Evolutionary conservation across 2,113 vertebrate genomes (phyloP), one percentile per base, ranked within the genome.

Genomic region (Emydura subglobosa): DNA sequence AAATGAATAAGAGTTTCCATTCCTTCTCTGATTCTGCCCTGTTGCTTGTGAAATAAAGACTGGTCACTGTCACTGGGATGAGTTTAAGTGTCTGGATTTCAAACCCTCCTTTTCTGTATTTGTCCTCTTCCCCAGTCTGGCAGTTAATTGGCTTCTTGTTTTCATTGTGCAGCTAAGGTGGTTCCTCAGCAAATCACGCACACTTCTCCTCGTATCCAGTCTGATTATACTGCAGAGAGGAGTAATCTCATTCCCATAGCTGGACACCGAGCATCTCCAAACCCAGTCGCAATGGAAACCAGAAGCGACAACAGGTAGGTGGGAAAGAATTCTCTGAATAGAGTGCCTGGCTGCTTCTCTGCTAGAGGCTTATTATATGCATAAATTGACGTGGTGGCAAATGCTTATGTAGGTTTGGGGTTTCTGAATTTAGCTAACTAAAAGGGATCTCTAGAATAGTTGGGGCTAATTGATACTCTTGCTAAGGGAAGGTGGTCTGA

Each of bases 111-210:
- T 80, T 87, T 50, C 59, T 39, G 24, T 8, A 19, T 78, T 88
- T 59, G 4, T 2, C 16, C 47, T 1, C 55, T 79, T 82, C 51
- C 55, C 86, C 6, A 19, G 47, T 85, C 47, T 86, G 76, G 8
- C 31, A 68, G 29, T 39, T 50, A 47, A 1, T 8, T 96, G 83
- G 92, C 84, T 1, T 22, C 3, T 2, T 17, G 9, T 82, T 94
- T 82, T 86, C 72, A 91, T 50, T 92, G 22, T 95, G 19, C 98
- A 99, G 99, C 99, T 97, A 99, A 99, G 98, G 99, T 99, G 91
- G 99, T 99, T 91, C 99, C 99, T 86, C 99, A 99, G 97, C 99
- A 99, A 65, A 99, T 99, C 59, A 99, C 99, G 1, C 99, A 99
- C 94, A 99, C 99, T 85, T 99, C 99, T 90, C 98, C 99, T 68